Evolutionary conservation across 1,140 invertebrate species (phyloP).

Genomic region (Tetramorium parvispinum): DNA sequence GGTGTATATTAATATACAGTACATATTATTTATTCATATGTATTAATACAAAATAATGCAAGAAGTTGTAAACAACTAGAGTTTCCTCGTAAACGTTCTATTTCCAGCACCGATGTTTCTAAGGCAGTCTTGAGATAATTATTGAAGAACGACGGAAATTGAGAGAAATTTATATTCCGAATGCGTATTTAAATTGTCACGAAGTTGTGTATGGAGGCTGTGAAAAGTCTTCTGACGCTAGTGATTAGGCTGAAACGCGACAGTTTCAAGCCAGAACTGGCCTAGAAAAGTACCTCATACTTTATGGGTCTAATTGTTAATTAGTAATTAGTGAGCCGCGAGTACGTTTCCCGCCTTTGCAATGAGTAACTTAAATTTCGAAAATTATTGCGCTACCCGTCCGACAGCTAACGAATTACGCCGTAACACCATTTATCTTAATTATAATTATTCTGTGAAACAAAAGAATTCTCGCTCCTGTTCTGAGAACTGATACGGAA

Average conservation of each 20-base stretch:
- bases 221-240: not conserved
- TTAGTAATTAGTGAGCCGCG: slow-evolving; percentile 46
- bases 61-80: not conserved
- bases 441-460: not conserved
- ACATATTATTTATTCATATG: too few species aligned
- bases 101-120: not conserved
- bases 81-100: not conserved
- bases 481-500: not conserved
- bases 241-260: slow-evolving; percentile 44
- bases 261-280: slow-evolving; percentile 23
- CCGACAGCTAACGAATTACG: slow-evolving; percentile 5
- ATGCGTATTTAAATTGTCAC: not conserved
- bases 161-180: not conserved
- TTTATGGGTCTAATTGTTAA: slow-evolving; percentile 47
- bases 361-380: slow-evolving; percentile 4
- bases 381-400: slow-evolving; percentile 30
- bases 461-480: not conserved
- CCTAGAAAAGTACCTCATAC: slow-evolving; percentile 23
- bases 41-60: not conserved
- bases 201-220: not conserved
- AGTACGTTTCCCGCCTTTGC: not conserved
- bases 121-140: not conserved
- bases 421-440: not conserved
- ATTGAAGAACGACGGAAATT: not conserved
- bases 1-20: not conserved